Evolutionary conservation across 2,797 vertebrate genomes (phyloP).

Genomic region (Oreochromis mossambicus): DNA sequence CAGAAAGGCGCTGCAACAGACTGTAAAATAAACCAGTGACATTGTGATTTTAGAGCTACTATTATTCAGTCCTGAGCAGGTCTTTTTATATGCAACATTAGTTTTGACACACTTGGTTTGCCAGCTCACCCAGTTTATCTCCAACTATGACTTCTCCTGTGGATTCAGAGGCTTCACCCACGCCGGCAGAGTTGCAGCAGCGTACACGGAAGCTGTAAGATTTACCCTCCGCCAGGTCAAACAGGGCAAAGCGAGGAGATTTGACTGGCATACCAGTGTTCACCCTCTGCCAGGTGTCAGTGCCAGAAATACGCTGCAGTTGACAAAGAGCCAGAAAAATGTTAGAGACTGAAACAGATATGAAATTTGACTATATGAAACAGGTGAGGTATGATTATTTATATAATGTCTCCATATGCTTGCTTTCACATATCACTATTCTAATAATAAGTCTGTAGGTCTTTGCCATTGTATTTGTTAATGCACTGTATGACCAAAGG

Average conservation of each 20-base stretch:
- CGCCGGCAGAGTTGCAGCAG: slow-evolving; percentile 94
- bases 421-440: not conserved
- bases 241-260: slow-evolving; percentile 95
- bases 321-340: not conserved
- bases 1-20: not conserved
- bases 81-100: not conserved
- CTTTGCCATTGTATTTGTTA: not conserved
- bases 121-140: slow-evolving; percentile 89
- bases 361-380: not conserved
- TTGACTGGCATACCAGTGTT: slow-evolving; percentile 95
- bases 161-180: slow-evolving; percentile 84
- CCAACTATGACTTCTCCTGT: slow-evolving; percentile 85
- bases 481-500: not conserved
- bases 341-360: not conserved
- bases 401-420: not conserved
- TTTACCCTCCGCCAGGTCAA: slow-evolving; percentile 92
- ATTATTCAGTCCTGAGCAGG: not conserved
- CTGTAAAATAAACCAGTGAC: not conserved
- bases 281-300: slow-evolving; percentile 93
- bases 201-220: slow-evolving; percentile 94
- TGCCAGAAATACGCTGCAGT: slow-evolving; percentile 82
- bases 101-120: not conserved
- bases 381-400: not conserved
- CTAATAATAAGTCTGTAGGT: not conserved
- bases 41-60: not conserved